Base-by-base conservation (phyloP, 2,888 invertebrate species). In the Polyploca ridens region DNA sequence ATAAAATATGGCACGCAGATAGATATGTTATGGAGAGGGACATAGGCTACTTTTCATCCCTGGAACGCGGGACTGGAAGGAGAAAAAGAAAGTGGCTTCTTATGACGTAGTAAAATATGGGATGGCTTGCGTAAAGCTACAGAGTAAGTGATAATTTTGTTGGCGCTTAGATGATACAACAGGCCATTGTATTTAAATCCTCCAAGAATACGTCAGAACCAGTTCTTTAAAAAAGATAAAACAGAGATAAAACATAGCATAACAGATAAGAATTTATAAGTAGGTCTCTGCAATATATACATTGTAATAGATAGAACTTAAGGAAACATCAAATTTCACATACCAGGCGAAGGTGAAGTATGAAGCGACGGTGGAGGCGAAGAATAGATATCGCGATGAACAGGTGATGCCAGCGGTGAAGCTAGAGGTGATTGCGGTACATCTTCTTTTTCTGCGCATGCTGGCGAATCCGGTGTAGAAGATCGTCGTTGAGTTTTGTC, bases 341-440 rank as follows among this genome's bases (percentile, higher is more conserved):
- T 86, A 93, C 93, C 88, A 75, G 91, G 90, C 74, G 89, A 85
- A 66, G 89, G 89, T 72, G 87, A 84, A 80, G 86, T 77, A 68
- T 84, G 86, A 64, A 79, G 78, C 63, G 86, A 84, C 27, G 78
- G 75, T 63, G 88, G 86, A 57, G 90, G 87, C 38, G 91, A 85
- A 16, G 87, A 79, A 60, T 82, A 81, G 33, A 79, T 76, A 58
- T 83, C 77, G 63, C 84, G 87, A 64, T 86, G 90, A 62, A 91
- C 91, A 61, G 93, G 93, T 38, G 93, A 93, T 33, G 87, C 88
- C 66, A 86, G 76, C 38, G 92, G 92, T 33, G 93, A 89, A 63
- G 84, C 82, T 38, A 91, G 82, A 58, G 90, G 90, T n/a, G 93
- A 90, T 60, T 79, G 84, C 46, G 83, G 70, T 19, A 75, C 76